Conservation (phyloP, 2,888 invertebrate species). For the Salticus scenicus region DNA sequence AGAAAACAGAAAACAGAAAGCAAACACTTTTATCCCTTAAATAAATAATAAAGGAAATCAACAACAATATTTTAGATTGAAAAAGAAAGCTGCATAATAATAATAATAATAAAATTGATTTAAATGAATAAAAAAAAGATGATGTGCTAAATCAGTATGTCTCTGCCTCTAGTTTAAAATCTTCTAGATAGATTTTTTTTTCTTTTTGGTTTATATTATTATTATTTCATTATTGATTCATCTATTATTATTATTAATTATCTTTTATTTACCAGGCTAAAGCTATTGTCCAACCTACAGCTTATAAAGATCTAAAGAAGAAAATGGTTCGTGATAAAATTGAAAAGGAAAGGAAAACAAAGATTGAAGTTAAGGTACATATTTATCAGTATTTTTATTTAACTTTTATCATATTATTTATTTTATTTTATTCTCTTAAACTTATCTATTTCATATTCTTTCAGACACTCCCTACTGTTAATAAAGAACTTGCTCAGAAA, state of each 20-base stretch:
- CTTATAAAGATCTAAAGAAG: slow-evolving; percentile 92
- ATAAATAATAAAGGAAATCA: no score
- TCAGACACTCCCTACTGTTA: slow-evolving; percentile 87
- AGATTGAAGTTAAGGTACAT: slow-evolving; percentile 82
- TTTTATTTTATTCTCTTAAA: background rate
- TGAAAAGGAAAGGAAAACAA: slow-evolving; percentile 84
- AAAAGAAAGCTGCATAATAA: no score
- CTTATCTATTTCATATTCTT: slow-evolving; percentile 39
- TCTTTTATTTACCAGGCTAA: slow-evolving; percentile 80
- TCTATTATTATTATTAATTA: background rate
- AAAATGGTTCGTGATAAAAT: slow-evolving; percentile 92
- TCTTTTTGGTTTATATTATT: no score
- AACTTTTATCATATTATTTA: no score
- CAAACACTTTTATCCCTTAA: no score
- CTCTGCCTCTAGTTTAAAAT: no score
- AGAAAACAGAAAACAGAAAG: no score
- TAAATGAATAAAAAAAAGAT: no score
- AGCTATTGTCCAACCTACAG: slow-evolving; percentile 92
- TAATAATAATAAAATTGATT: no score
- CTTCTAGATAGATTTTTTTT: no score
- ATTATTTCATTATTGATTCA: background rate
- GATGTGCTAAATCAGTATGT: no score
- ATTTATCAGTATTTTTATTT: background rate
- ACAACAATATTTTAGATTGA: no score
- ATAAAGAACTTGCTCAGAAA: slow-evolving; percentile 90